Evolutionary conservation across 2,888 invertebrate species (phyloP).

Genomic region (Tetragonisca angustula): DNA sequence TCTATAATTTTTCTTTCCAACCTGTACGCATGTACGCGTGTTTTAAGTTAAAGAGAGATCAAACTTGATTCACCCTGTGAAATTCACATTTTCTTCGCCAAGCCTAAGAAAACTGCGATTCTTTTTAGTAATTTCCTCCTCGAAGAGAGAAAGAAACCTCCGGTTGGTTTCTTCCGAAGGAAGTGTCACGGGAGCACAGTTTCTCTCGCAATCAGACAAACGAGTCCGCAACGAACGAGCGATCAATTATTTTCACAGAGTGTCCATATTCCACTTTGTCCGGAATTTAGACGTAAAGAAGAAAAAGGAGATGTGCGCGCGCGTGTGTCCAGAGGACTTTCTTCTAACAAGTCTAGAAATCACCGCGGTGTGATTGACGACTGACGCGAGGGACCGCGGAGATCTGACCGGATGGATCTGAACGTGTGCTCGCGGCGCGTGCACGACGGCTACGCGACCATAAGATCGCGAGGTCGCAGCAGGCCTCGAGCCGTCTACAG

Average conservation of each 20-base stretch:
- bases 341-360: not conserved
- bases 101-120: not conserved
- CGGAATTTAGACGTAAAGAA: not conserved
- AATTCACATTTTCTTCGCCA: not conserved
- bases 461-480: conserved; percentile 87
- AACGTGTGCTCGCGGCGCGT: conserved; percentile 85
- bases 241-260: conserved; percentile 46
- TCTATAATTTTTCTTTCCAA: not conserved
- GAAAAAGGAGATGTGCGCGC: not conserved
- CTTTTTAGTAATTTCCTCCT: not conserved
- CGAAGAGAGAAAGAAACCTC: too few species aligned
- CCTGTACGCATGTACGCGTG: not conserved
- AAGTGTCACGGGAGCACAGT: conserved; percentile 36
- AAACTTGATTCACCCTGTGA: not conserved
- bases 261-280: not conserved
- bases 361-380: conserved; percentile 3
- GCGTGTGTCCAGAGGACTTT: not conserved
- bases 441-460: conserved; percentile 95
- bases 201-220: conserved; percentile 16
- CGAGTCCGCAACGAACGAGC: conserved; percentile 24
- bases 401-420: conserved; percentile 73
- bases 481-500: conserved; percentile 79
- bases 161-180: too few species aligned
- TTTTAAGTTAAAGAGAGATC: not conserved
- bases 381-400: too few species aligned